A percentile compares a stretch with the other conserved stretches of the same genome.
phyloP scores from a whole-genome alignment of 2,113 vertebrate species.

The Corvus moneduloides region DNA sequence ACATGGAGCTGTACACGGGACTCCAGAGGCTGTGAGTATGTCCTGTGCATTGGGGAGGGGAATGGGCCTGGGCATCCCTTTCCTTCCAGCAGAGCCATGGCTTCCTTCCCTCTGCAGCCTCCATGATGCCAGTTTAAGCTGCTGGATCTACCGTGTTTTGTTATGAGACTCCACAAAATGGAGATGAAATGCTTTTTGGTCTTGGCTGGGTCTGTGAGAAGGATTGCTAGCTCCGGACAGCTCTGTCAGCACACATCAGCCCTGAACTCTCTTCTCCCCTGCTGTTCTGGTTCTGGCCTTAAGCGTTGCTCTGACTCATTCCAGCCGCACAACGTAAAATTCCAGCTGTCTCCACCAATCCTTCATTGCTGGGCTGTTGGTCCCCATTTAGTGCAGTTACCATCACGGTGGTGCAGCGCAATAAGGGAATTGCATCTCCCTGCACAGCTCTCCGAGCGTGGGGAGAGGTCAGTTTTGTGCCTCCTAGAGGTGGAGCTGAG shows the following conservation, averaged over 20 bases:
- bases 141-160: not conserved
- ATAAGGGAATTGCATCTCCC: not conserved
- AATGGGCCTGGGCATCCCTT: not conserved
- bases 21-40: constrained; percentile 95
- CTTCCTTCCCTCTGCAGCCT: not conserved
- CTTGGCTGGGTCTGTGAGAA: not conserved
- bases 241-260: constrained; percentile 4
- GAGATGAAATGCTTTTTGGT: not conserved
- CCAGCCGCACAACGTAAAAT: not conserved
- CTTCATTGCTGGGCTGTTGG: not conserved
- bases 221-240: not conserved
- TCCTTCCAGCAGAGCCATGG: not conserved
- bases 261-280: not conserved
- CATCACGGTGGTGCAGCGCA: not conserved
- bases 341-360: not conserved
- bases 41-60: rapidly evolving
- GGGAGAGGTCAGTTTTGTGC: not conserved
- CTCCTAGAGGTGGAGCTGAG: not conserved
- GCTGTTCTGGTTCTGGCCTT: not conserved
- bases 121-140: rapidly evolving
- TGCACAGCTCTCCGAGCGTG: not conserved
- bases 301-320: constrained; percentile 24
- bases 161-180: not conserved
- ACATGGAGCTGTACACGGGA: constrained; percentile 98
- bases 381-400: not conserved